A percentile compares a stretch with the other conserved stretches of the same genome.
phyloP scores from a whole-genome alignment of 1,140 invertebrate genomes.

The Drosophila quadrilineata region DNA sequence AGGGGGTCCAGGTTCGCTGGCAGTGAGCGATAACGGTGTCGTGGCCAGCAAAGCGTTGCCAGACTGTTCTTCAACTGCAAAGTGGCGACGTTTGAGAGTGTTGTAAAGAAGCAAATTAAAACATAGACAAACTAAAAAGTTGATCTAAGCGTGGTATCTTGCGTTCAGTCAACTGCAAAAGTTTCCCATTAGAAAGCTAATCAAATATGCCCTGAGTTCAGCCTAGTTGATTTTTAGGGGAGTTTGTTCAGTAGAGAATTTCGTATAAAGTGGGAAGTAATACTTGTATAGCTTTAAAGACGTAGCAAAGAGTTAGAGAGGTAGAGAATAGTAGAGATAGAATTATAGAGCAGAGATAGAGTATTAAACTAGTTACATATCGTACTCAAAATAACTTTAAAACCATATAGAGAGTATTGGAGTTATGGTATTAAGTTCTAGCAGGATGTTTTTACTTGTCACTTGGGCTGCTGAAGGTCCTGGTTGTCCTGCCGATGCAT shows the following conservation, averaged over 20 bases:
- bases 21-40: slow-evolving; percentile 59
- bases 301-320: slow-evolving; percentile 1
- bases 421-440: slow-evolving; percentile 4
- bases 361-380: slow-evolving; percentile 25
- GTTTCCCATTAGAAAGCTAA: no score
- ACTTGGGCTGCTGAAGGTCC: slow-evolving; percentile 19
- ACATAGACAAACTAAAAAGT: neutral
- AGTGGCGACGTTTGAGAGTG: slow-evolving; percentile 46
- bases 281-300: slow-evolving; percentile 2
- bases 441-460: slow-evolving; percentile 53
- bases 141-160: no score
- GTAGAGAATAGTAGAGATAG: slow-evolving; percentile 19
- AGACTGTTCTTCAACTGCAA: slow-evolving; percentile 78
- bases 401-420: no score
- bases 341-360: slow-evolving; percentile 31
- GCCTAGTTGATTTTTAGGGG: no score
- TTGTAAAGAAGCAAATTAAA: slow-evolving; percentile 2
- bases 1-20: slow-evolving; percentile 68
- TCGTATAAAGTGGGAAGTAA: neutral
- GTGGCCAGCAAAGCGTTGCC: slow-evolving; percentile 55
- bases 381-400: neutral
- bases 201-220: no score
- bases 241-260: neutral
- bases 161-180: no score
- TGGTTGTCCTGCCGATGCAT: slow-evolving; percentile 27